These are phyloP conservation scores for Rousettus leschenaultii DNA, from an alignment of 2,113 vertebrate genomes.

Conservation along the genomic window DNA sequence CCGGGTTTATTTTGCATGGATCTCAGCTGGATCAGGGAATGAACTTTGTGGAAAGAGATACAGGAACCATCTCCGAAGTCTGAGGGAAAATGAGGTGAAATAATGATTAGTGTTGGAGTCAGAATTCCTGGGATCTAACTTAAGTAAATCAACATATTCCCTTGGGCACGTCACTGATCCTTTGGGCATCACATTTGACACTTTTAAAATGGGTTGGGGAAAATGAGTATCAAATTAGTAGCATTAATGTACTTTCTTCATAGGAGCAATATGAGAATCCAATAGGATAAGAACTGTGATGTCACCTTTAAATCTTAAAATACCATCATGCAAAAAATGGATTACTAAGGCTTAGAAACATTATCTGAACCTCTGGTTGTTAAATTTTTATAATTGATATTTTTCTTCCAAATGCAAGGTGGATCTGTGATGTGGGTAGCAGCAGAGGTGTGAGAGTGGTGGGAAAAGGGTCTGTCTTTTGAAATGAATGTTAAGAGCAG, in stretches of 20 bases:
- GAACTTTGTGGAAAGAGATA: not conserved
- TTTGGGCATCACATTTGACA: not conserved
- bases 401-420: not conserved
- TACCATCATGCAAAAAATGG: not conserved
- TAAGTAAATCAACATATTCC: not conserved
- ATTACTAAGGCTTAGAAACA: not conserved
- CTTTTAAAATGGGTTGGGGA: not conserved
- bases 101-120: not conserved
- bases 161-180: not conserved
- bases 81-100: not conserved
- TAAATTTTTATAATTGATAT: not conserved
- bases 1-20: not conserved
- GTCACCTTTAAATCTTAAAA: constrained; percentile 9
- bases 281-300: not conserved
- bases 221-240: not conserved
- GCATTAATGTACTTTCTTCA: not conserved
- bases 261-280: not conserved
- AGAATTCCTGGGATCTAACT: not conserved
- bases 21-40: not conserved
- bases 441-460: not conserved
- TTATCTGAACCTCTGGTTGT: not conserved
- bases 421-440: not conserved
- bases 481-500: not conserved
- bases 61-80: not conserved
- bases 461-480: not conserved